phyloP scores from a whole-genome alignment of 2,113 vertebrate genomes.

The Craseonycteris thonglongyai region DNA sequence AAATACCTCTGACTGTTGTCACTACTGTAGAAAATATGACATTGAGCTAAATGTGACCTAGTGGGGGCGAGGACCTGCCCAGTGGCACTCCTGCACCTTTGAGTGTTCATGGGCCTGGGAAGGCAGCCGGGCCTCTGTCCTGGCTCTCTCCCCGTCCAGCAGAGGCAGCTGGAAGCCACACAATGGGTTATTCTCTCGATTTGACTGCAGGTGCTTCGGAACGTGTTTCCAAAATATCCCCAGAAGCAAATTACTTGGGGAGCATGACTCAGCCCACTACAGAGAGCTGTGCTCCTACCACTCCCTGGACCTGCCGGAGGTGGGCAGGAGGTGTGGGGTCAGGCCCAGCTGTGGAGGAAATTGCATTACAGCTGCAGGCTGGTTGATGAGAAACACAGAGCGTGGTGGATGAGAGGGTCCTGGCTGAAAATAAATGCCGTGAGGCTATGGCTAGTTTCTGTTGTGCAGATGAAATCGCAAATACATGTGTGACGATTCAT shows the following conservation, averaged over 20 bases:
- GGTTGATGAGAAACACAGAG: not conserved
- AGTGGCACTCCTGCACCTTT: not conserved
- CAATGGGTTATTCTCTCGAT: slow-evolving; percentile 43
- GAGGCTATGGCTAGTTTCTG: not conserved
- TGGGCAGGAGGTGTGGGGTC: not conserved
- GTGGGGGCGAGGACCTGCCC: not conserved
- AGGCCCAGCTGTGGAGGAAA: not conserved
- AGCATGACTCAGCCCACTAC: not conserved
- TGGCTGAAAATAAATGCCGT: not conserved
- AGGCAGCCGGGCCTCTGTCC: not conserved
- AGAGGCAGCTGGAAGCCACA: not conserved
- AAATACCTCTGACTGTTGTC: not conserved
- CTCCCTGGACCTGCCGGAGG: not conserved
- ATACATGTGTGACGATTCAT: not conserved
- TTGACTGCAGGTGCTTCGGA: slow-evolving; percentile 32
- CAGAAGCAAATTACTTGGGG: slow-evolving; percentile 42
- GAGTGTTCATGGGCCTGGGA: not conserved
- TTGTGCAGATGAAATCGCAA: not conserved
- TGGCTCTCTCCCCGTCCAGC: not conserved
- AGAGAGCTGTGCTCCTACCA: not conserved
- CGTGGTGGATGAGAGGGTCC: fast-evolving
- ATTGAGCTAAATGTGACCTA: too few relatives aligned
- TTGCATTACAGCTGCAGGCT: not conserved
- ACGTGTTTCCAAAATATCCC: slow-evolving; percentile 16
- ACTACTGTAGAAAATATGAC: not conserved